These are phyloP conservation scores for Bergia sp. DNA, from an alignment of 92 coral and sea anemone genomes.

Conservation along the genomic window DNA sequence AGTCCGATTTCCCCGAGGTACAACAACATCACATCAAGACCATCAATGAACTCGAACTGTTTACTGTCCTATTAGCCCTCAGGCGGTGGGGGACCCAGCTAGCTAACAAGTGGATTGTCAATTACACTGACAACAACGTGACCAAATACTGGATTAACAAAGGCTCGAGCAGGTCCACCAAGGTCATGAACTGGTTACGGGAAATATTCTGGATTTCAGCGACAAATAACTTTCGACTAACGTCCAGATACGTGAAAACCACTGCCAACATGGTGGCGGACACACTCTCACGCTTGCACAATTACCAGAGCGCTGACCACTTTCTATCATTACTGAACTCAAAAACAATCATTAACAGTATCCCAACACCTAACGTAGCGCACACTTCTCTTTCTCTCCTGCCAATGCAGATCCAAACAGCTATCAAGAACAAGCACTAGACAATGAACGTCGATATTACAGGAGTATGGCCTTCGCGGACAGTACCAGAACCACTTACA, in stretches of 20 bases:
- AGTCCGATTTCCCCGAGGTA: conserved; percentile 9
- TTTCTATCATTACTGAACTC: not conserved
- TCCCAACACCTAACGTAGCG: too few relatives aligned
- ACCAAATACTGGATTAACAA: conserved; percentile 47
- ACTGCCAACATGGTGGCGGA: conserved; percentile 45
- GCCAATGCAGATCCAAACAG: conserved; percentile 11
- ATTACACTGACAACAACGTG: conserved; percentile 47
- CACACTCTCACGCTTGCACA: conserved; percentile 49
- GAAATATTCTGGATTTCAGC: conserved; percentile 46
- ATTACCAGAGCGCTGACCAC: conserved; percentile 13
- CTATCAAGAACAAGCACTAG: conserved; percentile 32
- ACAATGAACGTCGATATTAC: not conserved
- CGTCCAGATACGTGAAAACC: conserved; percentile 30
- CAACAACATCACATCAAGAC: not conserved
- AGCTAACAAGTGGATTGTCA: conserved; percentile 32
- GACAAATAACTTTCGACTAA: conserved; percentile 7
- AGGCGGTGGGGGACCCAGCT: conserved; percentile 46
- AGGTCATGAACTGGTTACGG: conserved; percentile 46
- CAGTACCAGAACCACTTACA: conserved; percentile 19
- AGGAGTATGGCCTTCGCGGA: conserved; percentile 24
- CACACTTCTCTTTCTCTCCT: not conserved
- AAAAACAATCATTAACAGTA: not conserved
- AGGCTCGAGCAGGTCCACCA: conserved; percentile 30
- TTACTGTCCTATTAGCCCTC: conserved; percentile 41
- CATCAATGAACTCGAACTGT: conserved; percentile 47